Base-by-base conservation (phyloP, 2,113 vertebrate genomes). In the Cottus gobio region DNA sequence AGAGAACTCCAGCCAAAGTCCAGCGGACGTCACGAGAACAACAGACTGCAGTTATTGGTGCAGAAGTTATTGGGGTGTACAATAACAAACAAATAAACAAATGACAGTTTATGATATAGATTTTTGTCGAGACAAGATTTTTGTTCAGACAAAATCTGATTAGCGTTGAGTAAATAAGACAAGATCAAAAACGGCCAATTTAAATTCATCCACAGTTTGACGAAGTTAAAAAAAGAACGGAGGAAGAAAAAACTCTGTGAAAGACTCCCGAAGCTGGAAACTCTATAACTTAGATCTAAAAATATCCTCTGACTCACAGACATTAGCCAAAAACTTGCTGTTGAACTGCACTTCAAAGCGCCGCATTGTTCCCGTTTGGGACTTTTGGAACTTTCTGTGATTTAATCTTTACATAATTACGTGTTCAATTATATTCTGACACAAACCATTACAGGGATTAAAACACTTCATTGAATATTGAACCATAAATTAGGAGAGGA, bases 261-360 rank as follows among this genome's bases (percentile, higher is more conserved):
- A 79, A 75, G 68, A 39, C 64, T 85, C 71, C 42, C 75, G 54
- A 34, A 78, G 83, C 77, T 56, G 10, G 58, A 88, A 66, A 81
- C 75, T 31, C 74, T 80, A 82, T 75, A 80, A 90, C 86, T 80
- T 90, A 31, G 77, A 83, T 89, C 87, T 90, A 90, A 91, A 93
- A 87, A 91, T 90, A 91, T 82, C 71, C 79, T 76, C 73, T 89
- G 90, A 90, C 71, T 90, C 89, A 90, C 73, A 85, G 85, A 81
- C 76, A 82, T 83, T 80, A 82, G 66, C 82, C 90, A 87, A 92
- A 90, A 91, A 77, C 31, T 67, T 44, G 22, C 15, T 58, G 67
- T 66, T 85, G 72, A 86, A 52, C 83, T 69, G 77, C 69, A 67
- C 61, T 61, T 83, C 76, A 71, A 58, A 24, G 70, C 2, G 26